phyloP scores from a whole-genome alignment of 2,113 vertebrate genomes.

The Tachycineta bicolor region DNA sequence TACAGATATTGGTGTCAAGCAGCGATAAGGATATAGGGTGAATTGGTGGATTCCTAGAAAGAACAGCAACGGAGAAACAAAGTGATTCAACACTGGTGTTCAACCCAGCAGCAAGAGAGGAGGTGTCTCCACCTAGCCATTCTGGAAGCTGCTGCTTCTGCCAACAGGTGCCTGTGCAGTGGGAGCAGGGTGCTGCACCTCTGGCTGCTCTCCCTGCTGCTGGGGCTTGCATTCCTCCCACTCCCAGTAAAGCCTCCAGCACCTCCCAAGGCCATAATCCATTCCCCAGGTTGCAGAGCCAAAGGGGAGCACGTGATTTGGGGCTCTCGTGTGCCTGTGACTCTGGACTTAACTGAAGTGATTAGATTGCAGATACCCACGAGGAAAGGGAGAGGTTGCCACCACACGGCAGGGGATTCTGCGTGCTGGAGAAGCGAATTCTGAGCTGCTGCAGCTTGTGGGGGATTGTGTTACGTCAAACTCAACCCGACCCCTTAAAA shows the following conservation, averaged over 20 bases:
- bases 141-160: neutral
- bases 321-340: neutral
- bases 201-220: neutral
- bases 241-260: neutral
- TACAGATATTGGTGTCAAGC: fast-evolving
- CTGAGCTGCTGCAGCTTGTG: neutral
- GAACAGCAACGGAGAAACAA: neutral
- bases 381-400: neutral
- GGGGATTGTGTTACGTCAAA: neutral
- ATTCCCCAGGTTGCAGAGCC: neutral
- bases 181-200: neutral
- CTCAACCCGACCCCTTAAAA: neutral
- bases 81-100: too few species aligned
- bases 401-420: neutral
- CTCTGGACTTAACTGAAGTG: neutral
- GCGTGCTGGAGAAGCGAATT: neutral
- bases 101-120: neutral
- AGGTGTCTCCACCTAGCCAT: fast-evolving
- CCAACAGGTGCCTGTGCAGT: fast-evolving
- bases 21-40: neutral
- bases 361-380: neutral
- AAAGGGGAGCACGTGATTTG: neutral
- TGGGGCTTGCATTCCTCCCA: fast-evolving
- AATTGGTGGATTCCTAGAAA: neutral
- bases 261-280: neutral